Evolutionary conservation across 2,888 invertebrate species (phyloP).

Genomic region (Axea sp.): DNA sequence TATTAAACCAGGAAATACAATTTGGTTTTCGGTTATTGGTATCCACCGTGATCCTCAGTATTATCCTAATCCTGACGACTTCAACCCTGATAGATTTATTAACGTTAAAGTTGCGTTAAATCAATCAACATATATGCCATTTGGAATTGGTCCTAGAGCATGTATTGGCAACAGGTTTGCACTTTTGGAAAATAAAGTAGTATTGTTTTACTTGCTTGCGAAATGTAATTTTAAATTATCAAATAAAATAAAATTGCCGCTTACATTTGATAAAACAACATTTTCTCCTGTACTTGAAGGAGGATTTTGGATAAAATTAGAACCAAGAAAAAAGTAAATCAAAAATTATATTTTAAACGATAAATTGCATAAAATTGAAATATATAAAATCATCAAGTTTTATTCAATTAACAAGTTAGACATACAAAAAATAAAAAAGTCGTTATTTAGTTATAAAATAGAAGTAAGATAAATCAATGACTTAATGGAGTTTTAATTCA

Average conservation of each 20-base stretch:
- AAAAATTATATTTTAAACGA: too few relatives aligned
- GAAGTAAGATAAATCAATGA: too few relatives aligned
- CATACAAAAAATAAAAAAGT: too few relatives aligned
- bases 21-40: constrained; percentile 75
- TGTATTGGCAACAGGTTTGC: constrained; percentile 72
- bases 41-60: constrained; percentile 79
- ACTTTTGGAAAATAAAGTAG: constrained; percentile 13
- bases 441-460: too few relatives aligned
- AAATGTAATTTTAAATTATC: constrained; percentile 41
- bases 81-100: constrained; percentile 79
- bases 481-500: too few relatives aligned
- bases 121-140: constrained; percentile 73
- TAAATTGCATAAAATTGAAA: too few relatives aligned
- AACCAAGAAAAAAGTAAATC: constrained; percentile 5
- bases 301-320: constrained; percentile 39
- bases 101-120: constrained; percentile 69
- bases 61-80: constrained; percentile 79
- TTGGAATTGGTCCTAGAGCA: constrained; percentile 76
- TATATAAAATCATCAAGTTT: too few relatives aligned
- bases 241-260: constrained; percentile 62
- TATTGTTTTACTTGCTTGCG: constrained; percentile 15
- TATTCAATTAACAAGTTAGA: too few relatives aligned
- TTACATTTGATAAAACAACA: constrained; percentile 54
- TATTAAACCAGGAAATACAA: constrained; percentile 69
- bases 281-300: constrained; percentile 20